Percentiles rank a stretch among this genome's conserved stretches.
These are phyloP conservation scores for Drosophila varians DNA, from an alignment of 1,140 invertebrate species.

Conservation along the genomic window DNA sequence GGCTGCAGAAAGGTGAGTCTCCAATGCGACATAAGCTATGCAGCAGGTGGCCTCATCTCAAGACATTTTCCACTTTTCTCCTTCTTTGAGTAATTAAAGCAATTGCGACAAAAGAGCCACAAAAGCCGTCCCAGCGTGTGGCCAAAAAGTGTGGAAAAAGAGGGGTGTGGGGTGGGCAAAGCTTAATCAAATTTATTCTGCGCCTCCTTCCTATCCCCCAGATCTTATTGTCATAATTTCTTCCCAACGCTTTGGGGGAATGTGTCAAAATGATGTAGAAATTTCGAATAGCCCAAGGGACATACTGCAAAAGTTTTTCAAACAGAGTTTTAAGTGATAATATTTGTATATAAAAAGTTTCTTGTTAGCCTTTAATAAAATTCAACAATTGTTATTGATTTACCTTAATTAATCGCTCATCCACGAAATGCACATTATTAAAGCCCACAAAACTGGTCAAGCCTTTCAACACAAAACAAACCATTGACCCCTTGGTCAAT, in stretches of 20 bases:
- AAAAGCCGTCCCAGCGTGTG: constrained; percentile 36
- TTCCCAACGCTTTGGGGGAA: constrained; percentile 45
- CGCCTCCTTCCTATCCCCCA: constrained; percentile 38
- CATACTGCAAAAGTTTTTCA: constrained; percentile 17
- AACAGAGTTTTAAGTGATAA: neutral
- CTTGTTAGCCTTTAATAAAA: neutral
- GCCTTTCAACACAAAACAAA: neutral
- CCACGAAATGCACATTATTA: neutral
- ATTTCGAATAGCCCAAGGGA: neutral
- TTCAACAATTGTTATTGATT: neutral
- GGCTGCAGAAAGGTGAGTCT: constrained; percentile 15
- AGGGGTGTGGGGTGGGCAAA: neutral
- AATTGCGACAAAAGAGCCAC: constrained; percentile 63
- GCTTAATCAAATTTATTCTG: constrained; percentile 64
- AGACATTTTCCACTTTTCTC: constrained; percentile 25
- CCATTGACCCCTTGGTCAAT: neutral
- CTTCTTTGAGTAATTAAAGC: constrained; percentile 63
- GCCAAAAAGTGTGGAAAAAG: neutral
- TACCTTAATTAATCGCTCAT: neutral
- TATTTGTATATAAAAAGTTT: no score
- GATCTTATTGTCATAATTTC: constrained; percentile 70
- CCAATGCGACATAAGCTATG: constrained; percentile 46
- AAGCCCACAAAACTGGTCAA: neutral
- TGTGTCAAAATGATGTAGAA: constrained; percentile 13
- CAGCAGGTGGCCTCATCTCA: constrained; percentile 64